Base-by-base conservation (phyloP, 2,888 invertebrate genomes). In the Corbicula japonica region DNA sequence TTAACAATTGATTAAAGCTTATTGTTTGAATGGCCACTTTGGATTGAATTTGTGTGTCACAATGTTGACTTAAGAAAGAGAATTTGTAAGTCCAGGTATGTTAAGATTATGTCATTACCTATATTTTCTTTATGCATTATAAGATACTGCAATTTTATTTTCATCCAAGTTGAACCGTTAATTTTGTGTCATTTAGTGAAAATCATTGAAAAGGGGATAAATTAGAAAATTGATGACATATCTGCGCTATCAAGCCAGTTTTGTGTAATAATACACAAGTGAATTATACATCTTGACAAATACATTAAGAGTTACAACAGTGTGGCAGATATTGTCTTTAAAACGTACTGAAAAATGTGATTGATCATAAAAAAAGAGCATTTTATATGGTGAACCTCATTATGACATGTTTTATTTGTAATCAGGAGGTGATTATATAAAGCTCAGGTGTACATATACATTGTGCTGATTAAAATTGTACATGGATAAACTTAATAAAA, bases 1-100 rank as follows among this genome's bases (percentile, higher is more conserved):
- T 52, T 35, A 70, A 70, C 76, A 70, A 63, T 70, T 70, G 58
- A 70, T 70, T 70, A 69, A 52, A 48, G 68, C 41, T 58, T 58
- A 66, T 56, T 70, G 63, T 70, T 54, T 41, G 48, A 30, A 50
- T n/a, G 73, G 32, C 65, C 73, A 63, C 48, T 65, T 28, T 38
- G 18, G 6, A 41, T 44, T 44, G 46, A 52, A 48, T 74, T 41
- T 46, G 34, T 60, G 46, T 66, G 66, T 48, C 69, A 63, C 26
- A 56, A 76, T 70, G 70, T 65, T 70, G 63, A 63, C 48, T 56
- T 28, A 54, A 38, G 34, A 23, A n/a, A 35, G 28, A 41, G 34
- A 41, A 6, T 38, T 52, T 15, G 41, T 35, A 15, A 38, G 41
- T n/a, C n/a, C n/a, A 66, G 66, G 54, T 66, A 54, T 26, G 38